Percentiles rank a stretch among this genome's conserved stretches.
Conservation (phyloP, 2,888 invertebrate species). For the Andrena hattorfiana region DNA sequence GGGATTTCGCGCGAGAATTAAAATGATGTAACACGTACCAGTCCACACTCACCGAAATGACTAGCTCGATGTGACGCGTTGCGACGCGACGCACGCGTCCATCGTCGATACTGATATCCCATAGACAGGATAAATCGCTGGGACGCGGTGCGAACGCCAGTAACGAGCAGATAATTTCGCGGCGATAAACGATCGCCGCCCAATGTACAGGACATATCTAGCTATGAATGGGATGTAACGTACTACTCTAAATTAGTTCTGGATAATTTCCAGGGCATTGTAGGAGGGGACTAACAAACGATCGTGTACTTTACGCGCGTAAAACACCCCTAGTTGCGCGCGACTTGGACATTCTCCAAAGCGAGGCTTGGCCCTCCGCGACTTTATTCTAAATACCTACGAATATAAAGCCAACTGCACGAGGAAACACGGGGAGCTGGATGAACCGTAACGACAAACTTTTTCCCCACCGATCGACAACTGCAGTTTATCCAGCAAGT, state of each 20-base stretch:
- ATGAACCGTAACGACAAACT: no score
- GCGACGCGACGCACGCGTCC: neutral
- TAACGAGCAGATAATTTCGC: conserved; percentile 45
- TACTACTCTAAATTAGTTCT: conserved; percentile 54
- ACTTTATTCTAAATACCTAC: conserved; percentile 33
- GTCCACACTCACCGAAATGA: conserved; percentile 16
- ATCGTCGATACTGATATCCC: conserved; percentile 33
- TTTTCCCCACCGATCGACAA: neutral
- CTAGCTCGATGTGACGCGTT: neutral
- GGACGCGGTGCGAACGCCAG: conserved; percentile 18
- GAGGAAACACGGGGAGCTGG: no score
- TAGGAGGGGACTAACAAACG: conserved; percentile 28
- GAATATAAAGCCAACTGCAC: neutral
- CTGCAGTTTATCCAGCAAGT: neutral
- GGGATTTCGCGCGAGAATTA: conserved; percentile 12
- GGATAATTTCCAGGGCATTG: conserved; percentile 58
- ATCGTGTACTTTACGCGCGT: conserved; percentile 37
- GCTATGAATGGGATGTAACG: conserved; percentile 12
- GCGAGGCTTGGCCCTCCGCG: neutral
- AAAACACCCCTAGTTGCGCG: conserved; percentile 19
- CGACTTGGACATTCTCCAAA: conserved; percentile 58
- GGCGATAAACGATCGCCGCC: conserved; percentile 40
- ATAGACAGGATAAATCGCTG: conserved; percentile 17
- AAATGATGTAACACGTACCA: conserved; percentile 16
- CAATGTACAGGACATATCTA: conserved; percentile 7